Evolutionary conservation across 1,140 invertebrate species (phyloP), one percentile per base, ranked within the genome.

Genomic region (Matsumurasca onukii): DNA sequence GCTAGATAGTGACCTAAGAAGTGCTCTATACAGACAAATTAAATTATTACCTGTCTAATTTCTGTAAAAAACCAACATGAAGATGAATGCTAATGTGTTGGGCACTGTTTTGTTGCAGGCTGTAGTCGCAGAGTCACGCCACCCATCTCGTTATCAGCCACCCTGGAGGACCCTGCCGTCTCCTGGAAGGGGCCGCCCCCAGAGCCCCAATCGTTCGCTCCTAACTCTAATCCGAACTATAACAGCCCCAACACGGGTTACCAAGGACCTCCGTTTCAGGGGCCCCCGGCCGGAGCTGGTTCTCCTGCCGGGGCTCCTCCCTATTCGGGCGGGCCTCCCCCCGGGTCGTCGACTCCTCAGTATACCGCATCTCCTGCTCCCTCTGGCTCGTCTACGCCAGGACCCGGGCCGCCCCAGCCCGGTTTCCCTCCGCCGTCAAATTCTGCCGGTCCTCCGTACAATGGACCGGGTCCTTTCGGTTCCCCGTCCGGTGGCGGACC

Each of bases 361-460:
- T 90, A 90, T 76, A 89, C 87, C 69, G 88, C 88, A 27, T 90
- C 88, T 30, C 89, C 89, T 52, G 89, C 88, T 61, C 88, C 88
- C 1, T 89, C 87, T 29, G 89, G 88, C n/a, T 89, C 88, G 45
- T 89, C 88, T 17, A 90, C 88, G 31, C 88, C 88, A 2, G 88
- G 88, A 45, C 87, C 87, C 20, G 83, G 83, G 67, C 85, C 84
- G 49, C 82, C 79, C 65, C 85, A 84, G 27, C 86, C 83, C 71
- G 81, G 81, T 62, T 86, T 88, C 75, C 85, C 86, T 61, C 86
- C 86, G 45, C 86, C 87, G 12, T 83, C 85, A 17, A 86, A 87
- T 71, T 85, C 85, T 67, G 80, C 80, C 15, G 83, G 83, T 0
- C 86, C 86, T 15, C 85, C 86, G 9, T 89, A 88, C 73, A 89